phyloP scores from a whole-genome alignment of 2,888 invertebrate genomes.

The Scaeva pyrastri region DNA sequence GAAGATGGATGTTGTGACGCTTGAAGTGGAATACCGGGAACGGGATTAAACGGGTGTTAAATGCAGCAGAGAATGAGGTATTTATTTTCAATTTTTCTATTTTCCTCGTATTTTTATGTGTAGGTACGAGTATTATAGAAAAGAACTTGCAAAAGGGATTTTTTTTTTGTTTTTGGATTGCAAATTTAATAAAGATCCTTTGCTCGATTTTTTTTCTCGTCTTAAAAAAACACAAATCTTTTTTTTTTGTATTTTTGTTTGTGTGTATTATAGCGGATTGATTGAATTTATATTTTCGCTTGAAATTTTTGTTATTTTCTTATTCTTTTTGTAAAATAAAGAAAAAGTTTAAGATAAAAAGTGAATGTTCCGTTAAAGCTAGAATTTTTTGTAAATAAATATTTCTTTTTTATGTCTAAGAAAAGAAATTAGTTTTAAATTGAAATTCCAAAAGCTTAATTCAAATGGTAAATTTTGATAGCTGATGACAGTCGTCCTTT shows the following conservation, averaged over 20 bases:
- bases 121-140: constrained; percentile 25
- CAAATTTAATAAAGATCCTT: constrained; percentile 39
- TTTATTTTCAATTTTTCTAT: constrained; percentile 65
- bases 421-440: too few relatives aligned
- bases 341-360: background rate
- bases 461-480: too few relatives aligned
- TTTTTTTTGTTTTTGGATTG: constrained; percentile 12
- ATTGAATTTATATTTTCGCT: constrained; percentile 23
- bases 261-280: constrained; percentile 16
- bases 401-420: too few relatives aligned
- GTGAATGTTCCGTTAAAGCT: background rate
- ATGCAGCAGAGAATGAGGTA: constrained; percentile 67
- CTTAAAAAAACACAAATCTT: background rate
- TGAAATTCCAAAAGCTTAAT: too few relatives aligned
- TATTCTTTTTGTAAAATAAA: background rate
- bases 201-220: background rate
- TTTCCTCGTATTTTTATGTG: too few relatives aligned
- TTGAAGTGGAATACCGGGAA: constrained; percentile 67
- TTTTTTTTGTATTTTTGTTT: background rate
- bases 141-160: constrained; percentile 8
- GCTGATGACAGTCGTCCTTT: too few relatives aligned
- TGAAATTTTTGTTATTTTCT: background rate
- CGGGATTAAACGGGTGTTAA: constrained; percentile 71
- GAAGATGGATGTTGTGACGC: constrained; percentile 60
- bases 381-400: too few relatives aligned